Conservation (phyloP, 2,113 vertebrate genomes). For the Progne subis region DNA sequence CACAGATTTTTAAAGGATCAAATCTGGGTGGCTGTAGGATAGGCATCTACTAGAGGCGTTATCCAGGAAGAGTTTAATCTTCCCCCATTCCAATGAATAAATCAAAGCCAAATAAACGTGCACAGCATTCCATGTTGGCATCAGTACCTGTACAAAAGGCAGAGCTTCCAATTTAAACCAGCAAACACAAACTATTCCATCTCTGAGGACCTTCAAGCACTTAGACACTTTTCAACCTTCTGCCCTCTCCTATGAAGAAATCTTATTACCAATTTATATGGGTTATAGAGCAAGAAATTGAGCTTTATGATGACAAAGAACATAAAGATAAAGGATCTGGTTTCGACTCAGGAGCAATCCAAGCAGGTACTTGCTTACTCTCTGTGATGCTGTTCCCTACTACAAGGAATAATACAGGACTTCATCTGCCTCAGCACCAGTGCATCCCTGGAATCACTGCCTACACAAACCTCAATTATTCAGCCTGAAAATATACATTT, state of each 20-base stretch:
- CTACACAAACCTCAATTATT: neutral
- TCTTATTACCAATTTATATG: neutral
- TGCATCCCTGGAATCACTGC: neutral
- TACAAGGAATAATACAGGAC: neutral
- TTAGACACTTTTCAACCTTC: neutral
- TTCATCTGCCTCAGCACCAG: neutral
- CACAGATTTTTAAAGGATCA: neutral
- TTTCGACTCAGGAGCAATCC: neutral
- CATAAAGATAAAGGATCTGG: neutral
- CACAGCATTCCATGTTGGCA: too few species aligned
- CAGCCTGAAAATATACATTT: neutral
- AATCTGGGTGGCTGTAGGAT: neutral
- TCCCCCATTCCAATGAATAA: neutral
- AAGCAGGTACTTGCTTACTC: neutral
- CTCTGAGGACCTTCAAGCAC: neutral
- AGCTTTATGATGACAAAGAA: neutral
- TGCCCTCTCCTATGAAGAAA: neutral
- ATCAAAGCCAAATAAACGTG: neutral
- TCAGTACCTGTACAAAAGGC: neutral
- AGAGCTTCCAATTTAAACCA: neutral
- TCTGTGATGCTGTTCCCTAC: neutral
- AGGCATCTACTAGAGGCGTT: fast-evolving
- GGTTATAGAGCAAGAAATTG: neutral
- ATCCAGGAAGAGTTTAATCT: neutral
- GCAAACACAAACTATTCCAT: neutral